Evolutionary conservation across 1,140 invertebrate species (phyloP).

Genomic region (Drosophila sp.): DNA sequence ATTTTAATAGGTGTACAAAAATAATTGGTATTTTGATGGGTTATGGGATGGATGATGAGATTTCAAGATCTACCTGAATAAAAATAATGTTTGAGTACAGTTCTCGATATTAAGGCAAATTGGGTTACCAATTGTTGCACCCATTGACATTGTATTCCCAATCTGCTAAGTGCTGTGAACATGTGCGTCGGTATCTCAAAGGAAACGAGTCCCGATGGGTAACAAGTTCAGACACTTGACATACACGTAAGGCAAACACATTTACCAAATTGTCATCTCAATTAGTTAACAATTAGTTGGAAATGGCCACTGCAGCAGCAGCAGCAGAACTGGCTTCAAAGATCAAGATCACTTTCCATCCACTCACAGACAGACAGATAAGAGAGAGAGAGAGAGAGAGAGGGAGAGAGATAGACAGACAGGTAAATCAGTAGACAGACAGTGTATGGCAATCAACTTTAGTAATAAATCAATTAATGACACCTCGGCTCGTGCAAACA

Average conservation of each 20-base stretch:
- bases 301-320: constrained; percentile 9
- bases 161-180: constrained; percentile 59
- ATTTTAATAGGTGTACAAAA: too few species aligned
- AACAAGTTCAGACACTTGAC: constrained; percentile 25
- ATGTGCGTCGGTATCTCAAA: constrained; percentile 49
- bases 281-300: constrained; percentile 65
- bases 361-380: neutral
- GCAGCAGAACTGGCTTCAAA: neutral
- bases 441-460: constrained; percentile 46
- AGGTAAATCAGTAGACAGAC: constrained; percentile 13
- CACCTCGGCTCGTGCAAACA: constrained; percentile 65
- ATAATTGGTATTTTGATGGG: too few species aligned
- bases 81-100: neutral
- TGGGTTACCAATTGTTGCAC: constrained; percentile 5
- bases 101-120: neutral
- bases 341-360: constrained; percentile 14
- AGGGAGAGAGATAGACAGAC: neutral
- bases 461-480: constrained; percentile 78
- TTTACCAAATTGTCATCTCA: constrained; percentile 52
- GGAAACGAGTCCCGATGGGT: constrained; percentile 16
- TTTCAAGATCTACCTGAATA: constrained; percentile 24
- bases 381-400: neutral
- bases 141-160: constrained; percentile 25
- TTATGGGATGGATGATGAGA: too few species aligned
- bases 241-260: constrained; percentile 60